phyloP scores from a whole-genome alignment of 2,797 vertebrate species.

The Enteromius treurensis region DNA sequence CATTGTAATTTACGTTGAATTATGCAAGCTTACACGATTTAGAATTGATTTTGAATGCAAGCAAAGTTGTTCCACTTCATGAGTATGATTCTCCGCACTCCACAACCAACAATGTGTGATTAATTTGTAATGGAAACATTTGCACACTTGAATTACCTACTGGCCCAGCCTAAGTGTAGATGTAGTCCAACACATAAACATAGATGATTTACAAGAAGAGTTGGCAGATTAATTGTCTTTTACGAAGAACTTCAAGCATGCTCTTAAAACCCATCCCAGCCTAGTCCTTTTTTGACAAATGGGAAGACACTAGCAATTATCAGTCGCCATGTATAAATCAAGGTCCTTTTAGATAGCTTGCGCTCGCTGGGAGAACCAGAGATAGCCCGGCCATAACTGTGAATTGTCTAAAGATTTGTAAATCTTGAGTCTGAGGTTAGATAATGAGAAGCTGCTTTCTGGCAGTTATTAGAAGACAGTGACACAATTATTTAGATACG shows the following conservation, averaged over 20 bases:
- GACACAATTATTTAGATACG: constrained; percentile 48
- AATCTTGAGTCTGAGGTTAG: constrained; percentile 25
- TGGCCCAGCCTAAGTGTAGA: constrained; percentile 26
- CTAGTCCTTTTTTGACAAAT: constrained; percentile 52
- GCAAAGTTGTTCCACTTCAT: background rate
- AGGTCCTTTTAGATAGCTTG: constrained; percentile 10
- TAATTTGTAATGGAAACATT: constrained; percentile 52
- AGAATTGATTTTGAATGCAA: background rate
- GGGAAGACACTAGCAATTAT: constrained; percentile 67
- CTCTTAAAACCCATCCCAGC: constrained; percentile 54
- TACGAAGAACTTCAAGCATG: constrained; percentile 56
- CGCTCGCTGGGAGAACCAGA: background rate
- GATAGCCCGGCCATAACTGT: constrained; percentile 30
- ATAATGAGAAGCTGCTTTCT: constrained; percentile 56
- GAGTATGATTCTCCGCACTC: background rate
- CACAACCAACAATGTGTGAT: constrained; percentile 25
- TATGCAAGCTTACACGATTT: background rate
- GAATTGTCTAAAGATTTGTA: constrained; percentile 47
- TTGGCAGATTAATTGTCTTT: constrained; percentile 75
- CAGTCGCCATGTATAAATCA: constrained; percentile 70
- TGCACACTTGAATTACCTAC: constrained; percentile 39
- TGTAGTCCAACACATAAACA: constrained; percentile 32
- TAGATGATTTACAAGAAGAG: constrained; percentile 42
- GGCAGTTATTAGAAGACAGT: constrained; percentile 51
- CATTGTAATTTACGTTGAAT: background rate